phyloP scores from a whole-genome alignment of 2,888 invertebrate species.

The Griposia aprilina region DNA sequence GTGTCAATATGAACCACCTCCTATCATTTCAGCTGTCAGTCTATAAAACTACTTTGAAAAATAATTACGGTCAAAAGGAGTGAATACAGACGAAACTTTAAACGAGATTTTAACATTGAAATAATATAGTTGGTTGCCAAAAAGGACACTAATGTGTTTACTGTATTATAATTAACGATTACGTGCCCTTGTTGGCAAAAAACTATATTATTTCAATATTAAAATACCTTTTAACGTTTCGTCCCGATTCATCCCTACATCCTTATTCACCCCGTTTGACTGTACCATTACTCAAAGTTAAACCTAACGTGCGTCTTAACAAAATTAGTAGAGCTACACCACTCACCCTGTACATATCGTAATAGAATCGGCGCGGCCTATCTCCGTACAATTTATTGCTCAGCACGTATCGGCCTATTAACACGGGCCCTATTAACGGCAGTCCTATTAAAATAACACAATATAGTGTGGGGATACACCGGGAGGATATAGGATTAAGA shows the following conservation, averaged over 20 bases:
- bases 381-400: slow-evolving; percentile 68
- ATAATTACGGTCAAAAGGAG: neutral
- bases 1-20: neutral
- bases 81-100: too few species aligned
- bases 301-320: neutral
- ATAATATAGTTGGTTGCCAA: too few species aligned
- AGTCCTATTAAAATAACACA: slow-evolving; percentile 69
- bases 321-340: slow-evolving; percentile 36
- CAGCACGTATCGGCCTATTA: slow-evolving; percentile 69
- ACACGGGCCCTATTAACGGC: slow-evolving; percentile 67
- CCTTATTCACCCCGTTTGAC: too few species aligned
- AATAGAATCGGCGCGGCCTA: slow-evolving; percentile 70
- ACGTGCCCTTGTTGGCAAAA: too few species aligned
- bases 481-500: slow-evolving; percentile 21
- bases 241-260: too few species aligned
- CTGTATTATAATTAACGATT: too few species aligned
- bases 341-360: slow-evolving; percentile 66
- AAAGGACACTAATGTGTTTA: too few species aligned
- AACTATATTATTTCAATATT: too few species aligned
- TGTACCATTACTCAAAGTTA: neutral
- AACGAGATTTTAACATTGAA: too few species aligned
- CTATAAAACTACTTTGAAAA: too few species aligned
- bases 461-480: slow-evolving; percentile 56
- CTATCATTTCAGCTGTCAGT: neutral
- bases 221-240: too few species aligned